Base-by-base conservation (phyloP, 2,113 vertebrate genomes). In the Mellivora capensis region DNA sequence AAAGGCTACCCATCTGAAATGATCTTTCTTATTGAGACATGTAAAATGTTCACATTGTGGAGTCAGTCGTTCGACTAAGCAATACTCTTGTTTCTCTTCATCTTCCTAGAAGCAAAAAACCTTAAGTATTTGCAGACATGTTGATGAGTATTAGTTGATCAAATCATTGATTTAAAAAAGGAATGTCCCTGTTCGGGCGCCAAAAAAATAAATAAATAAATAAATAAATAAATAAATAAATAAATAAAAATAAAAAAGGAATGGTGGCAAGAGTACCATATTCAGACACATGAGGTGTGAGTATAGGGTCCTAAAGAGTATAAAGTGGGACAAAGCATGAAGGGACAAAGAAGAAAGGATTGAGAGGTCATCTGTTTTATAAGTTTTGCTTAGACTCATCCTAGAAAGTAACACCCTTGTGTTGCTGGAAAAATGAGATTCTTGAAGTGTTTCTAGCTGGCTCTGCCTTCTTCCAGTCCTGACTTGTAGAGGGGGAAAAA, bases 211-310 rank as follows among this genome's bases (percentile, higher is more conserved):
- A n/a, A n/a, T n/a, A n/a, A n/a, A n/a, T n/a, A n/a, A n/a, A n/a
- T n/a, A n/a, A n/a, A n/a, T n/a, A n/a, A n/a, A n/a, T n/a, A n/a
- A n/a, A n/a, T n/a, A n/a, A n/a, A n/a, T n/a, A n/a, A n/a, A n/a
- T n/a, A n/a, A n/a, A n/a, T n/a, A 64, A 72, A 79, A 91, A 91
- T 97, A 59, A 64, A 72, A 79, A 91, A 91, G 15, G 10, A 85
- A 34, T 34, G 2, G 1, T 44, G 34, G 15, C 23, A 10, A n/a
- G 8, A 74, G 27, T 42, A 82, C 0, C 42, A 4, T 79, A 29
- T 23, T 82, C 47, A 94, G 69, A 82, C 39, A 62, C 27, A 61
- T 7, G 34, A 37, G n/a, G 11, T 59, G 1, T 61, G 18, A 77
- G 7, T 42, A 39, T 6, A 7, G 4, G 3, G 8, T 57, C n/a